Percentiles rank a stretch among this genome's conserved stretches.
These are phyloP conservation scores for Phoebastria nigripes DNA, from an alignment of 2,797 vertebrate genomes.

Conservation along the genomic window DNA sequence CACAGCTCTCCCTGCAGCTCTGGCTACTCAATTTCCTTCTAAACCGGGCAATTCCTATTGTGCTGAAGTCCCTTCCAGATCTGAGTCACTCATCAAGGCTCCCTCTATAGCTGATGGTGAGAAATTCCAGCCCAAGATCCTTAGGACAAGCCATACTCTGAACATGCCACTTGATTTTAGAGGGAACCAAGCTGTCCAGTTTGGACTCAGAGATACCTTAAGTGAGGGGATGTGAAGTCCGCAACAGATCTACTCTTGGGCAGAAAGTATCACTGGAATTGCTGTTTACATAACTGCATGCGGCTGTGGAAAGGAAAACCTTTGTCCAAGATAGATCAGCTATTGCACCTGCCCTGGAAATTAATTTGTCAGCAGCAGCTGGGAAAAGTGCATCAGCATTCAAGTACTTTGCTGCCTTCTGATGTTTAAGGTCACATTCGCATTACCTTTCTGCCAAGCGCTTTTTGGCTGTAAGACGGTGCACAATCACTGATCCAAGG, in stretches of 20 bases:
- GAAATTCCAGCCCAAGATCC: constrained; percentile 8
- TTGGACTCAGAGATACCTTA: rapidly evolving
- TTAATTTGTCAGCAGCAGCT: not conserved
- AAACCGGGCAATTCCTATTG: not conserved
- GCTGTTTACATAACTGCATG: not conserved
- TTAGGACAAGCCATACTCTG: not conserved
- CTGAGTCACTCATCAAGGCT: not conserved
- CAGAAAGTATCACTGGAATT: not conserved
- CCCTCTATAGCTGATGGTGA: not conserved
- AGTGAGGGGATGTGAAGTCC: not conserved
- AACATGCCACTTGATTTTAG: not conserved
- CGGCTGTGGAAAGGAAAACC: not conserved
- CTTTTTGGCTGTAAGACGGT: not conserved
- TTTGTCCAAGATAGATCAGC: not conserved
- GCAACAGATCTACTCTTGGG: not conserved
- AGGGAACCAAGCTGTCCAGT: not conserved
- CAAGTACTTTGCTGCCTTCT: not conserved
- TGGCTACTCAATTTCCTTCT: not conserved
- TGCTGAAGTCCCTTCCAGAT: not conserved
- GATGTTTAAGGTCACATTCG: not conserved
- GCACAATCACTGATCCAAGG: not conserved
- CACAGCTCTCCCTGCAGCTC: not conserved
- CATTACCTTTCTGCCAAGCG: not conserved
- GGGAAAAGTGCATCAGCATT: not conserved
- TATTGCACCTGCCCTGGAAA: not conserved